Conservation (phyloP, 2,888 invertebrate genomes). For the Chrysolina oricalcia region DNA sequence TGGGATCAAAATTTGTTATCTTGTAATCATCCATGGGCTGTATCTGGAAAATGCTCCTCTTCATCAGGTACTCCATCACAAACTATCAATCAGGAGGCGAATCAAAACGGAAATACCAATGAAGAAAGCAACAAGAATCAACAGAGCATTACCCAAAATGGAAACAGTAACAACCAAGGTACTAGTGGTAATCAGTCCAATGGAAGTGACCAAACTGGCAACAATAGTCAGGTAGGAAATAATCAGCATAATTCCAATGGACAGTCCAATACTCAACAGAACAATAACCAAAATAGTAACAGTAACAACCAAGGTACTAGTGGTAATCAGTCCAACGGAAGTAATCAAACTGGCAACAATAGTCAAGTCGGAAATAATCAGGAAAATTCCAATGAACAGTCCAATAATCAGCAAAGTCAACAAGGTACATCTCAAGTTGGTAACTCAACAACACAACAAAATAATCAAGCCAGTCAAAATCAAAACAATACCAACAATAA, state of each 20-base stretch:
- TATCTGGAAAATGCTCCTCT: constrained; percentile 63
- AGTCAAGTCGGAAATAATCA: constrained; percentile 30
- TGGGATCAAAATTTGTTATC: constrained; percentile 81
- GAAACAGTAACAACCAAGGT: constrained; percentile 32
- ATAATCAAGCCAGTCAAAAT: constrained; percentile 11
- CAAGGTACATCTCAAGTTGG: not conserved
- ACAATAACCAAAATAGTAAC: constrained; percentile 27
- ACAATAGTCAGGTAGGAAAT: constrained; percentile 33
- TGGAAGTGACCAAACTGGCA: constrained; percentile 14
- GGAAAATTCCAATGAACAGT: constrained; percentile 29
- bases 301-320: constrained; percentile 33
- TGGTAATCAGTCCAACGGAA: constrained; percentile 24
- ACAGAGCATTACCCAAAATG: constrained; percentile 22
- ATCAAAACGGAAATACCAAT: constrained; percentile 17
- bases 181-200: constrained; percentile 25
- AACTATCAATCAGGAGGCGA: not conserved
- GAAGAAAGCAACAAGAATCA: constrained; percentile 30
- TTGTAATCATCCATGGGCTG: constrained; percentile 83
- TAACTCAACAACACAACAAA: not conserved
- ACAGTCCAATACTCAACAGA: constrained; percentile 36
- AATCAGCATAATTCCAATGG: constrained; percentile 26
- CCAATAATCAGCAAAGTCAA: constrained; percentile 37
- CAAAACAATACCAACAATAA: constrained; percentile 6
- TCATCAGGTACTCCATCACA: not conserved
- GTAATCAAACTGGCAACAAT: constrained; percentile 26